Percentiles rank a stretch among this genome's conserved stretches.
These are phyloP conservation scores for Galagoides demidoff DNA, from an alignment of 2,797 vertebrate genomes.

Conservation along the genomic window DNA sequence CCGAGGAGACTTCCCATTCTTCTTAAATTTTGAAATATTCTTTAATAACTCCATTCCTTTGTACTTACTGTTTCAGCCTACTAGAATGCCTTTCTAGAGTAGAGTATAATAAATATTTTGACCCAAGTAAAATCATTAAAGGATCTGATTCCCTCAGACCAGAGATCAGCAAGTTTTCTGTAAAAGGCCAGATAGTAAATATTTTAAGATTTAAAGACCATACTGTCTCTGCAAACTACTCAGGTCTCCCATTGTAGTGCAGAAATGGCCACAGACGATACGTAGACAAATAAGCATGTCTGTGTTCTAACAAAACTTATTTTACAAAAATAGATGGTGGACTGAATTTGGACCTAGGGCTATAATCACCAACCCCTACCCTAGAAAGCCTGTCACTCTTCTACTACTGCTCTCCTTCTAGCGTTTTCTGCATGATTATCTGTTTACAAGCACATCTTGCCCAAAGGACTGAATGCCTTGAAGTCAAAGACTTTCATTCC, in stretches of 20 bases:
- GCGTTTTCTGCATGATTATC: not conserved
- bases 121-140: slow-evolving; percentile 32
- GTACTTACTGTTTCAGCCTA: not conserved
- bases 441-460: not conserved
- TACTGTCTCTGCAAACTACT: not conserved
- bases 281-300: not conserved
- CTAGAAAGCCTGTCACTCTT: not conserved
- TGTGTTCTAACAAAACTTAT: slow-evolving; percentile 9
- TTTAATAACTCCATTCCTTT: not conserved
- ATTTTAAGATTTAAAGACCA: slow-evolving; percentile 3
- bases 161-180: slow-evolving; percentile 24
- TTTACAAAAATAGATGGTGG: not conserved
- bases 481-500: slow-evolving; percentile 25
- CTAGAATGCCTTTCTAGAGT: not conserved
- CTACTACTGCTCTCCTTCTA: not conserved
- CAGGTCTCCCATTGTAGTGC: not conserved
- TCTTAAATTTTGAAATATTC: not conserved
- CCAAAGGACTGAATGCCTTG: not conserved
- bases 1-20: not conserved
- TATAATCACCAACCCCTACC: not conserved
- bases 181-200: slow-evolving; percentile 39
- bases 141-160: not conserved
- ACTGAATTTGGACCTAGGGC: not conserved
- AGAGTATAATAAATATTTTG: not conserved
- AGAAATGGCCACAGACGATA: not conserved